Evolutionary conservation across 64 coral and sea anemone species (phyloP).

Genomic region (Montipora sp.): DNA sequence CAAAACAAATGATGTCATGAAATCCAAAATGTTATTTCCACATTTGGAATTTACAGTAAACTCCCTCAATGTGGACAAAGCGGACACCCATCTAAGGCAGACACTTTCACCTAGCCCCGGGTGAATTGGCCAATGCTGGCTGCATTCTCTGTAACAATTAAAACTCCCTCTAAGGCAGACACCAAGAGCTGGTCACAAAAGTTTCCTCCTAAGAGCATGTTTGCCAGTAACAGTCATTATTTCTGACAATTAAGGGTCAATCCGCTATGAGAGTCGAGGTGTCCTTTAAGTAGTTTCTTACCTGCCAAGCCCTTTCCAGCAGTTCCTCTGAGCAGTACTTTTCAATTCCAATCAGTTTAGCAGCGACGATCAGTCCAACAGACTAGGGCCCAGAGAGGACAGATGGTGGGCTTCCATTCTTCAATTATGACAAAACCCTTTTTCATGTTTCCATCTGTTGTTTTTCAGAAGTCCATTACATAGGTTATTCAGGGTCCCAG

Average conservation of each 20-base stretch:
- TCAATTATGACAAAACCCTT: slow-evolving; percentile 46
- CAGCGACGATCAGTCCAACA: slow-evolving; percentile 2
- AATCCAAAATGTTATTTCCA: not conserved
- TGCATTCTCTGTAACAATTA: too few relatives aligned
- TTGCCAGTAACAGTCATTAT: too few relatives aligned
- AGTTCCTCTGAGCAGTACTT: slow-evolving; percentile 21
- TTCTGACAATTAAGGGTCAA: too few relatives aligned
- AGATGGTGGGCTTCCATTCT: slow-evolving; percentile 58
- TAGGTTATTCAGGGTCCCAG: slow-evolving; percentile 44
- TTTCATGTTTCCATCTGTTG: not conserved
- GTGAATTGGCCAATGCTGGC: too few relatives aligned
- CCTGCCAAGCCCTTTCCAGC: slow-evolving; percentile 53
- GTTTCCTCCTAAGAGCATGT: too few relatives aligned
- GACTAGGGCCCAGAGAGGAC: slow-evolving; percentile 12
- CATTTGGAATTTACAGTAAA: not conserved
- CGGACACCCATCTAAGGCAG: too few relatives aligned
- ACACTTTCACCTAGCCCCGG: too few relatives aligned
- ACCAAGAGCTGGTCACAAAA: too few relatives aligned
- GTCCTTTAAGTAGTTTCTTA: not conserved
- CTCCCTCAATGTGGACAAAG: too few relatives aligned
- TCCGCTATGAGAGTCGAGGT: not conserved
- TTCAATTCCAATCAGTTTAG: slow-evolving; percentile 44
- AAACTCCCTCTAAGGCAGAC: too few relatives aligned
- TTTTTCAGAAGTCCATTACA: slow-evolving; percentile 58
- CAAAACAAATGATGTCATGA: not conserved